Percentiles rank a stretch among this genome's conserved stretches.
Conservation (phyloP, 2,113 vertebrate species). For the Melozone crissalis region DNA sequence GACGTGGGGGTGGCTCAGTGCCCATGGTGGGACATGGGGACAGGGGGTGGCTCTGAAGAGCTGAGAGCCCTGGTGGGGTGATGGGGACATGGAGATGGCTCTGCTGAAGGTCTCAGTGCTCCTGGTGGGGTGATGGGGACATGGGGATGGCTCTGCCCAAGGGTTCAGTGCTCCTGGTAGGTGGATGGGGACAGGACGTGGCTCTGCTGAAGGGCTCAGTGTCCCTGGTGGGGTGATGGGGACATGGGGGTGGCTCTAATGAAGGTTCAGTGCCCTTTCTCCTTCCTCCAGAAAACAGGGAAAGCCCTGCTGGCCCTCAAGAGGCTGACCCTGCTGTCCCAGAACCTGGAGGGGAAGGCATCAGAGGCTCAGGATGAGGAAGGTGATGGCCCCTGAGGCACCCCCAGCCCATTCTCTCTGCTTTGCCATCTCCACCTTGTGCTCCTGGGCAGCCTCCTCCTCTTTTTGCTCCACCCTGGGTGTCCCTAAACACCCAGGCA, state of each 20-base stretch:
- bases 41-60: background rate
- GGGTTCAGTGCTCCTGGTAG: background rate
- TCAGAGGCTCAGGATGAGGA: slow-evolving; percentile 49
- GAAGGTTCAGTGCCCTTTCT: background rate
- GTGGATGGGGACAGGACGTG: fast-evolving
- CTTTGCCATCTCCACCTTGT: background rate
- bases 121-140: fast-evolving
- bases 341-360: slow-evolving; percentile 60
- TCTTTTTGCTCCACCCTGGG: background rate
- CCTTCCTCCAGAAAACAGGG: slow-evolving; percentile 81
- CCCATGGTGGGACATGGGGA: background rate
- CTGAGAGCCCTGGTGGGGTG: background rate
- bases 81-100: background rate
- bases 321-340: slow-evolving; percentile 81
- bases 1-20: background rate
- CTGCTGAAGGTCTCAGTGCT: too few species aligned
- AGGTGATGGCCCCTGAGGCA: background rate
- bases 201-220: background rate
- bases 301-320: slow-evolving; percentile 86
- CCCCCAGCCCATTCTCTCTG: background rate
- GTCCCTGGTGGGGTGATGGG: background rate
- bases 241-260: background rate
- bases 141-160: background rate
- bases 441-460: background rate
- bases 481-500: fast-evolving